A percentile compares a stretch with the other conserved stretches of the same genome.
Conservation (phyloP, 1,140 invertebrate genomes). For the Ceratoteleas bidentatus region DNA sequence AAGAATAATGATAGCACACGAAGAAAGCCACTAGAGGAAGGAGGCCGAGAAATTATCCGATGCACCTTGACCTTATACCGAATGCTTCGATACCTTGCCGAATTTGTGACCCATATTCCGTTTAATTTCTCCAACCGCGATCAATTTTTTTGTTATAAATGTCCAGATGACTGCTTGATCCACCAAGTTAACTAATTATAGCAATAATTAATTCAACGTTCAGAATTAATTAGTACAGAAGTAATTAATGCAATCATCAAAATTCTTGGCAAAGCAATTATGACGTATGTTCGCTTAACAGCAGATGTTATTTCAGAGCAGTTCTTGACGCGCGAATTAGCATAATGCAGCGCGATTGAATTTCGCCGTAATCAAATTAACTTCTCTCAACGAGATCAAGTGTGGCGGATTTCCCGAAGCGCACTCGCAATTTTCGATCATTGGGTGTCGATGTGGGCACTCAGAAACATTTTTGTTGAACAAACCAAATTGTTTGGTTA, state of each 20-base stretch:
- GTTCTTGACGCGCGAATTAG: slow-evolving; percentile 2
- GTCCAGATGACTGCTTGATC: no score
- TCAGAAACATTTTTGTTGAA: no score
- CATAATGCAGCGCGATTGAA: slow-evolving; percentile 8
- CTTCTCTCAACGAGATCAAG: not conserved
- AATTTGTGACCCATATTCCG: slow-evolving; percentile 34
- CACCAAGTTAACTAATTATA: not conserved
- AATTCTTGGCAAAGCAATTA: no score
- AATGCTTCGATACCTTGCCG: slow-evolving; percentile 15
- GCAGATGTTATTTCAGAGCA: slow-evolving; percentile 12
- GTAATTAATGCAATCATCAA: not conserved
- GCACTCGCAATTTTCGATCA: no score
- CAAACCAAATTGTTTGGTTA: no score
- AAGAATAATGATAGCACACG: slow-evolving; percentile 58
- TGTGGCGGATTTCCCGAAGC: no score
- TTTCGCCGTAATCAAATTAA: not conserved
- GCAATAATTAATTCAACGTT: not conserved
- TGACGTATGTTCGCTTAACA: no score
- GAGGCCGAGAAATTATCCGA: slow-evolving; percentile 53
- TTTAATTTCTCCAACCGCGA: slow-evolving; percentile 14
- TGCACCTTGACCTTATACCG: slow-evolving; percentile 61
- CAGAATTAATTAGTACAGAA: not conserved
- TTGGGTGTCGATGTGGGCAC: no score
- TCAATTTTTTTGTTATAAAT: no score
- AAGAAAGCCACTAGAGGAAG: slow-evolving; percentile 43